Evolutionary conservation across 2,113 vertebrate species (phyloP).

Genomic region (Psilopsiagon aurifrons): DNA sequence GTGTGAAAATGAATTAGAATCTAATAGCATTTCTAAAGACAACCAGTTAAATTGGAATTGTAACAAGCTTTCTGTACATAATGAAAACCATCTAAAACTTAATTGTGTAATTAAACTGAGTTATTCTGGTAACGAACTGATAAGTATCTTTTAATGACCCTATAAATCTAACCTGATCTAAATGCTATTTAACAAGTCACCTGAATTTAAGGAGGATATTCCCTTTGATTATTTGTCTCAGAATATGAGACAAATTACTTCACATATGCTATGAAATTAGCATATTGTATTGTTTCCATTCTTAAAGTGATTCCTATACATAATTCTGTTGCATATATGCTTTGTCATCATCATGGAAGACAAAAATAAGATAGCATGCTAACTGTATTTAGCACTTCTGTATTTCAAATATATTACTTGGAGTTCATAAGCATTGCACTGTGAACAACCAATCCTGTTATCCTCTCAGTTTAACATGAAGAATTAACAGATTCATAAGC

Average conservation of each 20-base stretch:
- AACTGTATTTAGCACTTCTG: background rate
- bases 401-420: background rate
- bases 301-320: background rate
- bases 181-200: slow-evolving; percentile 15
- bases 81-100: slow-evolving; percentile 51
- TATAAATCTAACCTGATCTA: slow-evolving; percentile 50
- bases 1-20: slow-evolving; percentile 1
- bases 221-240: background rate
- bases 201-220: slow-evolving; percentile 1
- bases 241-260: background rate
- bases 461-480: background rate
- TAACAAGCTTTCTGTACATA: slow-evolving; percentile 12
- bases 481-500: background rate
- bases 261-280: background rate
- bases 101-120: slow-evolving; percentile 61
- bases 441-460: background rate
- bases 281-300: background rate
- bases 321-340: background rate
- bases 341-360: background rate
- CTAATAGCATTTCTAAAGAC: background rate
- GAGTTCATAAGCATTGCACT: background rate
- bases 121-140: slow-evolving; percentile 35
- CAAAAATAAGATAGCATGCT: background rate
- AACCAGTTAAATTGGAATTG: slow-evolving; percentile 23
- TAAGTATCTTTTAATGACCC: slow-evolving; percentile 49